phyloP scores from a whole-genome alignment of 2,113 vertebrate species.

The Cinclus mexicanus region DNA sequence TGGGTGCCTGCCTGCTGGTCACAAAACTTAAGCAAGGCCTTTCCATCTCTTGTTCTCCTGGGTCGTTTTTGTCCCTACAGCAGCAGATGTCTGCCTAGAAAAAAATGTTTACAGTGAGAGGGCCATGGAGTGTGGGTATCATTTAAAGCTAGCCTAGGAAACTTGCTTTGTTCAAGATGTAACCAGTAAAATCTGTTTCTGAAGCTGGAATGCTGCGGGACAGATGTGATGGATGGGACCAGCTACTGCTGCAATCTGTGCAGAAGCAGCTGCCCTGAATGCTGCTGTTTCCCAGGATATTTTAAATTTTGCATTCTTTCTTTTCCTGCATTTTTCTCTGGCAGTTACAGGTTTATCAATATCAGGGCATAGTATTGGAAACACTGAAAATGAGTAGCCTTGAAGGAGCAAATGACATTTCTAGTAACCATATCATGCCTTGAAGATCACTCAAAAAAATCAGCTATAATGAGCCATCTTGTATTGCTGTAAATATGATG shows the following conservation, averaged over 20 bases:
- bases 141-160: neutral
- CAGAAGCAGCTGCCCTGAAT: neutral
- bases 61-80: fast-evolving
- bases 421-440: neutral
- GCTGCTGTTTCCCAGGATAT: neutral
- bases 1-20: fast-evolving
- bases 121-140: no score
- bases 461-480: neutral
- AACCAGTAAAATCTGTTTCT: neutral
- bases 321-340: neutral
- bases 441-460: neutral
- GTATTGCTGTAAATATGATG: neutral
- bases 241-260: neutral
- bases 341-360: neutral
- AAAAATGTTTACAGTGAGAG: neutral
- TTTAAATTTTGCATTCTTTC: neutral
- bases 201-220: neutral
- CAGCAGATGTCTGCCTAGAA: neutral
- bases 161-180: neutral
- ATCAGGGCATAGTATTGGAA: neutral
- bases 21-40: fast-evolving
- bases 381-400: neutral
- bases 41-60: neutral
- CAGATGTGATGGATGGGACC: neutral
- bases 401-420: neutral